phyloP scores from a whole-genome alignment of 2,797 vertebrate genomes.

The Distichodus sexfasciatus region DNA sequence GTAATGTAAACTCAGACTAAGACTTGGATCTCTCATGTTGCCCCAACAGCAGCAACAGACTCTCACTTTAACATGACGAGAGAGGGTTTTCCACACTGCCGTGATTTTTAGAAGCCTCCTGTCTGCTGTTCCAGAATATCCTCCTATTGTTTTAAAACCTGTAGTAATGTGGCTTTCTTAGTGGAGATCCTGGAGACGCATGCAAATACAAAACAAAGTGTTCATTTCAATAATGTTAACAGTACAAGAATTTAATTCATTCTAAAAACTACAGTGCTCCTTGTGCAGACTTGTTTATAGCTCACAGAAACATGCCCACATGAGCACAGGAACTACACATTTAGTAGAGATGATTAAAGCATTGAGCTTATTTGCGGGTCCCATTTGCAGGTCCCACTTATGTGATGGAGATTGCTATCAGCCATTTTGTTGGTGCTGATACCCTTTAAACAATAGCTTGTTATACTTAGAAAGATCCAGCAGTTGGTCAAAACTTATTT shows the following conservation, averaged over 20 bases:
- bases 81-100: not conserved
- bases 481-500: no score
- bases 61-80: no score
- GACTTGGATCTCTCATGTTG: not conserved
- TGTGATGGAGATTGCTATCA: no score
- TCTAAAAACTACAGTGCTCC: no score
- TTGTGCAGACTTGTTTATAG: not conserved
- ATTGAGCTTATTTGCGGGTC: no score
- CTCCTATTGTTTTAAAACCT: conserved; percentile 26
- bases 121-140: conserved; percentile 1
- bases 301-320: not conserved
- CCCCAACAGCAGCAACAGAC: not conserved
- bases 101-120: not conserved
- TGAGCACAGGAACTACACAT: no score
- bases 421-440: no score
- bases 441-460: no score
- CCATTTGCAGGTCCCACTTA: no score
- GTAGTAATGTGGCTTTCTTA: conserved; percentile 39
- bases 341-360: no score
- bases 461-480: no score
- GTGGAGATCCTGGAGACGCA: conserved; percentile 38
- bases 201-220: conserved; percentile 12
- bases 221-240: not conserved
- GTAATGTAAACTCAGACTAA: not conserved
- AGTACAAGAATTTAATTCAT: no score